A percentile compares a stretch with the other conserved stretches of the same genome.
Evolutionary conservation across 2,797 vertebrate genomes (phyloP).

Genomic region (Typhlichthys eigenmanni): DNA sequence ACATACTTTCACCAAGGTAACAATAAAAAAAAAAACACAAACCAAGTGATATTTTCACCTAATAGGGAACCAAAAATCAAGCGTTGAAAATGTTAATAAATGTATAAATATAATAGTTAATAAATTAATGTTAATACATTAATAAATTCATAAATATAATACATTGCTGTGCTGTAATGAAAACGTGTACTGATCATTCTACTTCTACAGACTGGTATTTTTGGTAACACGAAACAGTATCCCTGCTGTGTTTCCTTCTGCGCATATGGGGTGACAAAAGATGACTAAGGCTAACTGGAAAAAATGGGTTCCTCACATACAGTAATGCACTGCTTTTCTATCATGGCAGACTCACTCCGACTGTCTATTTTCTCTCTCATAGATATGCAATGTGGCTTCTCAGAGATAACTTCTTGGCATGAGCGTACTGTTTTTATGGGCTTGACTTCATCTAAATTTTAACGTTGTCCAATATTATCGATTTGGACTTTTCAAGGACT

Average conservation of each 20-base stretch:
- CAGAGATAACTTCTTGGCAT: constrained; percentile 37
- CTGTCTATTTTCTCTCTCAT: constrained; percentile 31
- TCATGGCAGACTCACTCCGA: constrained; percentile 33
- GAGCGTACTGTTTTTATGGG: constrained; percentile 23
- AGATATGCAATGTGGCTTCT: constrained; percentile 43
- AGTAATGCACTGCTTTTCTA: constrained; percentile 31
- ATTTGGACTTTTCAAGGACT: constrained; percentile 22
- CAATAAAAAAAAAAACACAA: no score
- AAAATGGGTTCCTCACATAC: constrained; percentile 40
- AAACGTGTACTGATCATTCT: constrained; percentile 13
- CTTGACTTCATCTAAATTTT: constrained; percentile 28
- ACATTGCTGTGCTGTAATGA: constrained; percentile 17
- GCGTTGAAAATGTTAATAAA: no score
- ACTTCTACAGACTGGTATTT: constrained; percentile 16
- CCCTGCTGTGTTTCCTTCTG: constrained; percentile 20
- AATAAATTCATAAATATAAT: constrained; percentile 23
- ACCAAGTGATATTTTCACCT: no score
- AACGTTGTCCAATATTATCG: constrained; percentile 17
- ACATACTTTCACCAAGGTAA: no score
- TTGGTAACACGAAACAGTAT: constrained; percentile 11
- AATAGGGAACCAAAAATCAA: neutral
- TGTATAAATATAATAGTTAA: no score
- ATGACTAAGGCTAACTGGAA: constrained; percentile 39
- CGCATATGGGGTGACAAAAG: constrained; percentile 37
- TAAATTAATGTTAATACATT: neutral